Percentiles rank a stretch among this genome's conserved stretches.
These are phyloP conservation scores for Dolichomitus sp. DNA, from an alignment of 2,888 invertebrate genomes.

Conservation along the genomic window DNA sequence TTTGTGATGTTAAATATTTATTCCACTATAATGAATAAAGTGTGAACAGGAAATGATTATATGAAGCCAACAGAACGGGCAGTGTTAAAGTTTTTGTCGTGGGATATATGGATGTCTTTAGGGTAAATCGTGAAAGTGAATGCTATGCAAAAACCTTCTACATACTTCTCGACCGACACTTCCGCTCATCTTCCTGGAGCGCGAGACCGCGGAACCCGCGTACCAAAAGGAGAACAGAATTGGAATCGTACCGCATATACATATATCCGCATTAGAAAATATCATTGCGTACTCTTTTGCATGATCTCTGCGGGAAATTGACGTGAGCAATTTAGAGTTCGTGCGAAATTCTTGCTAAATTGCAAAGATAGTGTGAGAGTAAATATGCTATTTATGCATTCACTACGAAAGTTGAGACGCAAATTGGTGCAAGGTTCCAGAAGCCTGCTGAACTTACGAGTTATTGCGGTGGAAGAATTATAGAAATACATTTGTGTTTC, in stretches of 20 bases:
- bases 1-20: background rate
- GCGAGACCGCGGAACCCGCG: conserved; percentile 18
- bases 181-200: conserved; percentile 14
- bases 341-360: conserved; percentile 45
- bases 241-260: conserved; percentile 26
- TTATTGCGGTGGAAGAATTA: background rate
- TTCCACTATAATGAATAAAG: background rate
- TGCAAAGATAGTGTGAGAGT: conserved; percentile 36
- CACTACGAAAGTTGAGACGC: background rate
- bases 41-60: background rate
- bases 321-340: conserved; percentile 31
- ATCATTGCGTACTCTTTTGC: conserved; percentile 43
- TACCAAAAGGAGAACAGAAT: conserved; percentile 23
- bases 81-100: background rate
- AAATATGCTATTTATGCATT: conserved; percentile 39
- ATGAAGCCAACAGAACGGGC: background rate
- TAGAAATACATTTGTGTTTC: conserved; percentile 68
- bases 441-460: conserved; percentile 1
- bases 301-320: conserved; percentile 3
- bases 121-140: conserved; percentile 51
- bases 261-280: conserved; percentile 35
- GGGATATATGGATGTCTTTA: background rate
- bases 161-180: conserved; percentile 17
- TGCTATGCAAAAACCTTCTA: conserved; percentile 16
- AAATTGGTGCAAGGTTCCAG: background rate